Evolutionary conservation across 1,140 invertebrate species (phyloP).

Genomic region (Zaprionus ghesquierei): DNA sequence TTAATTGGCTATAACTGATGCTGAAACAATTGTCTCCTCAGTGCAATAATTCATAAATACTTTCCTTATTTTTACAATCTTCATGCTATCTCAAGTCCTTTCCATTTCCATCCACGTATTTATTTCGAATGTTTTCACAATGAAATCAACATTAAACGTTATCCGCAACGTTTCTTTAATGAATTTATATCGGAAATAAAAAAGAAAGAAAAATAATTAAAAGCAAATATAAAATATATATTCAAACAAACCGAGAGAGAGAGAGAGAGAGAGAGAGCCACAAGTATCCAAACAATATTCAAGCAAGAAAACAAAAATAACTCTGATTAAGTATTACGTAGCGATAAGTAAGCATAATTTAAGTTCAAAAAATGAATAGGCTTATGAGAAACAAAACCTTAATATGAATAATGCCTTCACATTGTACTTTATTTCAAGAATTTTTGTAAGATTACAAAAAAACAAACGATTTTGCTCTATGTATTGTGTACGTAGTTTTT

Average conservation of each 20-base stretch:
- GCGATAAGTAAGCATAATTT: constrained; percentile 60
- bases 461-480: constrained; percentile 42
- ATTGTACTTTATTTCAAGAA: constrained; percentile 46
- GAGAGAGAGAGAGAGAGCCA: constrained; percentile 7
- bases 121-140: constrained; percentile 50
- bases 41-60: constrained; percentile 59
- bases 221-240: constrained; percentile 48
- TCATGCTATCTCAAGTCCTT: constrained; percentile 7
- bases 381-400: constrained; percentile 45
- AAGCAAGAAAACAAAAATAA: constrained; percentile 43
- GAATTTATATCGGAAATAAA: constrained; percentile 51
- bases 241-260: constrained; percentile 23
- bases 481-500: constrained; percentile 48
- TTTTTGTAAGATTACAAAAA: constrained; percentile 42
- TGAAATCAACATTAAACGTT: constrained; percentile 13
- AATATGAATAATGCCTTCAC: constrained; percentile 32
- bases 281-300: constrained; percentile 39
- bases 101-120: constrained; percentile 39
- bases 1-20: constrained; percentile 48
- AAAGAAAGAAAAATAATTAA: not conserved
- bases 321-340: constrained; percentile 80
- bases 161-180: constrained; percentile 19
- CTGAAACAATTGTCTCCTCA: constrained; percentile 54
- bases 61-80: constrained; percentile 28
- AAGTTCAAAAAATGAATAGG: constrained; percentile 51